These are phyloP conservation scores for Orchesella cincta DNA, from an alignment of 1,140 invertebrate species.

Conservation along the genomic window DNA sequence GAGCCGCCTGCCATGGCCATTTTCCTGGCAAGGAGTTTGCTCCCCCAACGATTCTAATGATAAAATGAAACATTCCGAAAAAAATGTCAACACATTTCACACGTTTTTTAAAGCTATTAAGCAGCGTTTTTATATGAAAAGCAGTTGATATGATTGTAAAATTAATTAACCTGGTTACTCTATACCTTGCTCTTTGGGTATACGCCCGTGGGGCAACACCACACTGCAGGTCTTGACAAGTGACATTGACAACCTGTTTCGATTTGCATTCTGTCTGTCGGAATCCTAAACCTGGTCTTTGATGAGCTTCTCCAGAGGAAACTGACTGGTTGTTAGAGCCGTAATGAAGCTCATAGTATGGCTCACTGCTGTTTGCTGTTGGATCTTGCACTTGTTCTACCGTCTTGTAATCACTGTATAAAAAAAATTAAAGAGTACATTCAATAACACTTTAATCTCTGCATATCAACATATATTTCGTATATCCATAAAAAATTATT, in stretches of 20 bases:
- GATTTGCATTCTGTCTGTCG: slow-evolving; percentile 64
- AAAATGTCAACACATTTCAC: background rate
- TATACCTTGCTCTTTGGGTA: slow-evolving; percentile 49
- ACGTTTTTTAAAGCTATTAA: background rate
- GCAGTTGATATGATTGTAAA: background rate
- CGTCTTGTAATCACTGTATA: slow-evolving; percentile 61
- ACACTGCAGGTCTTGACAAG: slow-evolving; percentile 59
- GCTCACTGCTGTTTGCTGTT: slow-evolving; percentile 43
- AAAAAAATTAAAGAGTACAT: slow-evolving; percentile 29
- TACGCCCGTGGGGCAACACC: slow-evolving; percentile 47
- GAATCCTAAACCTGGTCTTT: slow-evolving; percentile 66
- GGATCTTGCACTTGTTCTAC: slow-evolving; percentile 60
- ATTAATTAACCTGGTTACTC: slow-evolving; percentile 45
- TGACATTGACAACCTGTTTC: slow-evolving; percentile 67
- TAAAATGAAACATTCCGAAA: too few species aligned
- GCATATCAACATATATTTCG: slow-evolving; percentile 9
- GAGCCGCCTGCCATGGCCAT: slow-evolving; percentile 77
- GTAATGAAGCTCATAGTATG: slow-evolving; percentile 52
- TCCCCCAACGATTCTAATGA: slow-evolving; percentile 81
- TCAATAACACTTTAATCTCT: slow-evolving; percentile 12
- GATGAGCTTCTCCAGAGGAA: slow-evolving; percentile 41
- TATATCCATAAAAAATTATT: background rate
- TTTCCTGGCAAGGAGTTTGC: slow-evolving; percentile 66
- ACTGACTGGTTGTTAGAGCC: slow-evolving; percentile 31
- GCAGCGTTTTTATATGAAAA: background rate